phyloP scores from a whole-genome alignment of 2,888 invertebrate species.

The Spatulosminthurus flaviceps region DNA sequence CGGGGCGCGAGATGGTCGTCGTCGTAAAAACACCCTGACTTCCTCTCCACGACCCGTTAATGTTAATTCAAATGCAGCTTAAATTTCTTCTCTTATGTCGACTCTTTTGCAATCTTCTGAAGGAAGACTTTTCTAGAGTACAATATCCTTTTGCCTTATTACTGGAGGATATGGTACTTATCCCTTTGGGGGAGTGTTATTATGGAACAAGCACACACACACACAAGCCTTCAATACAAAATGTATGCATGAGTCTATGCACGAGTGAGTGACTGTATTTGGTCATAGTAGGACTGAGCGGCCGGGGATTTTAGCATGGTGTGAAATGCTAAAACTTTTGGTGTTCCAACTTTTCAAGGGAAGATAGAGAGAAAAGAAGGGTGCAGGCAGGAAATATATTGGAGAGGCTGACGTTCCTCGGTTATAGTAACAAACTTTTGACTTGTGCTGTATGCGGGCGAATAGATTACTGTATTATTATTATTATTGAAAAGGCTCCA shows the following conservation, averaged over 20 bases:
- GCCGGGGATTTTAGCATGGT: neutral
- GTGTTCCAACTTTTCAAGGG: neutral
- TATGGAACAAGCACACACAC: too few species aligned
- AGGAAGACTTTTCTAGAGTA: neutral
- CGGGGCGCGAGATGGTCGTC: constrained; percentile 36
- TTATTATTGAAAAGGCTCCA: constrained; percentile 35
- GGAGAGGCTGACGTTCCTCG: neutral
- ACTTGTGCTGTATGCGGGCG: neutral
- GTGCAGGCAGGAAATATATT: constrained; percentile 36
- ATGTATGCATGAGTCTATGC: neutral
- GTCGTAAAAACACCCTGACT: constrained; percentile 50
- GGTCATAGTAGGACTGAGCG: neutral
- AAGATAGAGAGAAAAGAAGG: neutral
- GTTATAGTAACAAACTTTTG: neutral
- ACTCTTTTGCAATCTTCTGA: constrained; percentile 40
- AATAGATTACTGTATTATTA: constrained; percentile 30
- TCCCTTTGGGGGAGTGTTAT: neutral
- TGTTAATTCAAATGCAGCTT: constrained; percentile 39
- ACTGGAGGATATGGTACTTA: constrained; percentile 10
- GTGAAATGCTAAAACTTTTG: neutral
- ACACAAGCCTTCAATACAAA: too few species aligned
- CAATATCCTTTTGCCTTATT: neutral
- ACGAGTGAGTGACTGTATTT: constrained; percentile 10
- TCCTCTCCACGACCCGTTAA: constrained; percentile 44
- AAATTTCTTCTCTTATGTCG: constrained; percentile 30